Evolutionary conservation across 1,140 invertebrate genomes (phyloP).

Genomic region (Oncopeltus fasciatus): DNA sequence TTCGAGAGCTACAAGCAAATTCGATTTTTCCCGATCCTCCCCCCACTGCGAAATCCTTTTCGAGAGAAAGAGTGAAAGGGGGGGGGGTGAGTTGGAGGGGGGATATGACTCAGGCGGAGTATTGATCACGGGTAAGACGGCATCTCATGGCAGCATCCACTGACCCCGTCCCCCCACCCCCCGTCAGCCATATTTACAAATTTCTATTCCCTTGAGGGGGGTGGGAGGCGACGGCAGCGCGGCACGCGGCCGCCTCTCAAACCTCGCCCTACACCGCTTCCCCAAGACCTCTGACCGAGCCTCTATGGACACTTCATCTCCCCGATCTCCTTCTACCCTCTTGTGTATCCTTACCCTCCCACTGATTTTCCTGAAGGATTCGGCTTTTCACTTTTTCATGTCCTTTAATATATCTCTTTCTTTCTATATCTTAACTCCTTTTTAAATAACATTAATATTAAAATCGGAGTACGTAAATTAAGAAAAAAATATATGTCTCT

Average conservation of each 20-base stretch:
- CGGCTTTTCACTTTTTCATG: no score
- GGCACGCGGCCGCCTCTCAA: background rate
- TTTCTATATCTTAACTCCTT: no score
- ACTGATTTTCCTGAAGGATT: no score
- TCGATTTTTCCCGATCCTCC: background rate
- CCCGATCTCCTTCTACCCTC: background rate
- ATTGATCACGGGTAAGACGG: constrained; percentile 6
- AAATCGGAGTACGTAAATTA: no score
- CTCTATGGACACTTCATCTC: background rate
- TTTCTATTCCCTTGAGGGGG: constrained; percentile 3
- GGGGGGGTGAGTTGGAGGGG: background rate
- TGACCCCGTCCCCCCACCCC: background rate
- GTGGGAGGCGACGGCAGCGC: background rate
- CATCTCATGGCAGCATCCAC: constrained; percentile 9
- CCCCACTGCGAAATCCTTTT: no score
- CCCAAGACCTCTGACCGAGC: background rate
- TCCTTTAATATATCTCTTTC: no score
- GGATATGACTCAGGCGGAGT: background rate
- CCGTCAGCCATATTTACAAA: constrained; percentile 1
- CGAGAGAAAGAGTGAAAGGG: background rate
- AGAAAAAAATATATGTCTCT: no score
- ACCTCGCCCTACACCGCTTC: no score
- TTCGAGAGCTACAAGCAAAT: background rate
- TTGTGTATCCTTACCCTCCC: background rate
- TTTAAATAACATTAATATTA: no score